phyloP scores from a whole-genome alignment of 2,797 vertebrate genomes.

The Lycodopsis pacificus region DNA sequence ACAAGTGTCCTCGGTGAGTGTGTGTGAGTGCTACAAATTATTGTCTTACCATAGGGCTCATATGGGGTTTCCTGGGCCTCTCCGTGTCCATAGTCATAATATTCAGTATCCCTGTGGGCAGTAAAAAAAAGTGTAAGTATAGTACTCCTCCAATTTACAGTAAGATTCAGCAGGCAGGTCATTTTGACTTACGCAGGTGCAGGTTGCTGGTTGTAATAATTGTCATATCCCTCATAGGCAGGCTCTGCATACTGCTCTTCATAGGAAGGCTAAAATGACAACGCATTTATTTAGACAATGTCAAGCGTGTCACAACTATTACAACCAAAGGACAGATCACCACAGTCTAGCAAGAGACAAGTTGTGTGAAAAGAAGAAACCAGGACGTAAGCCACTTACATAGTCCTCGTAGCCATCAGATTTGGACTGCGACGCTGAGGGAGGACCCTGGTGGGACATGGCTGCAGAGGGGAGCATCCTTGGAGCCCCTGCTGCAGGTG shows the following conservation, averaged over 20 bases:
- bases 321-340: neutral
- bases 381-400: slow-evolving; percentile 79
- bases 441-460: slow-evolving; percentile 85
- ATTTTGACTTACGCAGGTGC: slow-evolving; percentile 89
- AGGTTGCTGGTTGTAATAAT: slow-evolving; percentile 92
- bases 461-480: slow-evolving; percentile 88
- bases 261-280: slow-evolving; percentile 69
- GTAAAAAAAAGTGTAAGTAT: neutral
- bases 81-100: slow-evolving; percentile 98
- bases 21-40: neutral
- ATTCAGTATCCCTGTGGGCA: slow-evolving; percentile 92
- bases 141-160: neutral
- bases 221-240: slow-evolving; percentile 94
- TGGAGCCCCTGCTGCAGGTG: slow-evolving; percentile 86
- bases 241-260: slow-evolving; percentile 77
- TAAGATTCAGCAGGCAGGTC: neutral
- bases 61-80: slow-evolving; percentile 92
- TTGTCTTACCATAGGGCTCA: slow-evolving; percentile 92
- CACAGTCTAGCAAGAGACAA: too few relatives aligned
- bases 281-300: neutral
- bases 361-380: neutral
- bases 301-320: neutral
- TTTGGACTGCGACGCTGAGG: slow-evolving; percentile 83
- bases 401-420: slow-evolving; percentile 94
- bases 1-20: neutral